Conservation (phyloP, 2,113 vertebrate species). For the Anoura caudifer region DNA sequence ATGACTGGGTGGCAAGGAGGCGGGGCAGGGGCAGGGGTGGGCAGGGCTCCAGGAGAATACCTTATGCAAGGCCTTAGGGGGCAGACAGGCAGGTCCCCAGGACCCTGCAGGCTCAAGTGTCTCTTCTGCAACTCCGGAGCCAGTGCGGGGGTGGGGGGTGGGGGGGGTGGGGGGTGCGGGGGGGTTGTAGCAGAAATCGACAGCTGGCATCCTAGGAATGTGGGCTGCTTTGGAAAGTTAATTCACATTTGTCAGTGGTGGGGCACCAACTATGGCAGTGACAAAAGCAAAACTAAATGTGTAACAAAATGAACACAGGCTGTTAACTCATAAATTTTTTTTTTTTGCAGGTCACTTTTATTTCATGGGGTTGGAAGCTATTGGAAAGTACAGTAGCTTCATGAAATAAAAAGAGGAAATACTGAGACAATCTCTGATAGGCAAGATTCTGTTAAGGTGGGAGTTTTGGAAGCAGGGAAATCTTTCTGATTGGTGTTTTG, state of each 20-base stretch:
- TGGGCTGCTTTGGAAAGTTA: neutral
- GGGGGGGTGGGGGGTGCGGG: too few species aligned
- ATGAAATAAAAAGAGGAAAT: neutral
- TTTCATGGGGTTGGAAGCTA: neutral
- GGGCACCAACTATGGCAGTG: neutral
- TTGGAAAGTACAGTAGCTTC: neutral
- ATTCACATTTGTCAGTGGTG: neutral
- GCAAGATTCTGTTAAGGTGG: neutral
- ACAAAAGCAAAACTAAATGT: neutral
- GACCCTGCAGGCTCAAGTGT: neutral
- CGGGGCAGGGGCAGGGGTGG: neutral
- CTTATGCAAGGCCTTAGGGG: too few species aligned
- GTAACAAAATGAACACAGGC: neutral
- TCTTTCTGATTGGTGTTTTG: neutral
- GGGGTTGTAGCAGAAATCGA: neutral
- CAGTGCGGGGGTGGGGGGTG: too few species aligned
- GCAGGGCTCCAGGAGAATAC: neutral
- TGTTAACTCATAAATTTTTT: neutral
- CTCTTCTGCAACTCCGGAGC: neutral
- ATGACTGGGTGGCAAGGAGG: neutral
- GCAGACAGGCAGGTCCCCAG: neutral
- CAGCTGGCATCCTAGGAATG: neutral
- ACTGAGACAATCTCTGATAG: neutral
- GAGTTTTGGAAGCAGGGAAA: neutral
- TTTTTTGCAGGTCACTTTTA: neutral